These are phyloP conservation scores for Sinelater perroti DNA, from an alignment of 2,888 invertebrate species.

Conservation along the genomic window DNA sequence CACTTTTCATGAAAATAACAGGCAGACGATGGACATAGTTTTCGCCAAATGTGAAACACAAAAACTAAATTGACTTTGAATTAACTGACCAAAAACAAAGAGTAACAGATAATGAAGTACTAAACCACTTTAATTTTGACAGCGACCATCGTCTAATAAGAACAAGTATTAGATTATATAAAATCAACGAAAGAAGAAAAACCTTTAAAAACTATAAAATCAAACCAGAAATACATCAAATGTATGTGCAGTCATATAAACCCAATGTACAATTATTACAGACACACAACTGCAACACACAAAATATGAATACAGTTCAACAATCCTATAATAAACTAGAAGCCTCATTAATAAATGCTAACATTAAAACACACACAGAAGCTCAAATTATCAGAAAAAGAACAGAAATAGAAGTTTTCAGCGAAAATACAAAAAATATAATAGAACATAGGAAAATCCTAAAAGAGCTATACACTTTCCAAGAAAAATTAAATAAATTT, in stretches of 20 bases:
- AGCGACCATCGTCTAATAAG: constrained; percentile 5
- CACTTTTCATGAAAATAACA: constrained; percentile 1
- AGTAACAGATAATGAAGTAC: constrained; percentile 4
- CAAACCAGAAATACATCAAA: background rate
- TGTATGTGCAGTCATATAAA: background rate
- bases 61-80: constrained; percentile 4
- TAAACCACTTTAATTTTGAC: background rate
- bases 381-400: background rate
- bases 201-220: constrained; percentile 3
- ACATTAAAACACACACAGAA: background rate
- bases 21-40: background rate
- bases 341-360: background rate
- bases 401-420: background rate
- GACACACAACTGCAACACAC: background rate
- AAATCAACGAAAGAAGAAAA: background rate
- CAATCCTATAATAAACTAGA: background rate
- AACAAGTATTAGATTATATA: background rate
- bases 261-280: background rate
- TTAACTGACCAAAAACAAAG: background rate
- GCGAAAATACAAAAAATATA: background rate
- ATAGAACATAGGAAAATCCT: background rate
- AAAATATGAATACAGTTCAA: background rate
- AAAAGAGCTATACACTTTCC: constrained; percentile 1
- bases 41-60: no score
- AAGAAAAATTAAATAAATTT: background rate